A percentile compares a stretch with the other conserved stretches of the same genome.
phyloP scores from a whole-genome alignment of 1,140 invertebrate species.

The Drosophila nigrodunni region DNA sequence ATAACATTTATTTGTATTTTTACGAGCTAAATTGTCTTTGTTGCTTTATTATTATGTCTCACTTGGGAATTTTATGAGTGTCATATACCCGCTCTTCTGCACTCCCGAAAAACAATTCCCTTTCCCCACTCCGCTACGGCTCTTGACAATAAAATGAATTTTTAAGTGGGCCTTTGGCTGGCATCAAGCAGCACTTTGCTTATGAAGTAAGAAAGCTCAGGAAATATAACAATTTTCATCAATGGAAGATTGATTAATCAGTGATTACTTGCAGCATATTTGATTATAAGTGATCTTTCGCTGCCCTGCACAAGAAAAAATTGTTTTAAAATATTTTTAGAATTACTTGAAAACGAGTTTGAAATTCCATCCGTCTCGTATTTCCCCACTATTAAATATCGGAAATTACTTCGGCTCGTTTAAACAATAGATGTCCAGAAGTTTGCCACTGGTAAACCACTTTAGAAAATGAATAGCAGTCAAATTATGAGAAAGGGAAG shows the following conservation, averaged over 20 bases:
- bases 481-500: background rate
- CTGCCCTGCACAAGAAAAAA: background rate
- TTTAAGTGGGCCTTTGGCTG: conserved; percentile 20
- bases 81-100: background rate
- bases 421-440: conserved; percentile 61
- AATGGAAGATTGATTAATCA: conserved; percentile 13
- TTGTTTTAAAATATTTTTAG: background rate
- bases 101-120: too few species aligned
- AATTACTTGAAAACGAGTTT: background rate
- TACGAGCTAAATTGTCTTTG: conserved; percentile 79
- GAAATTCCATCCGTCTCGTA: background rate
- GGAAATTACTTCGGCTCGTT: conserved; percentile 28
- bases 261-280: too few species aligned
- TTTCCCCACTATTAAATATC: conserved; percentile 9
- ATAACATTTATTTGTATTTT: conserved; percentile 82
- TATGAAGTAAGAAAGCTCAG: conserved; percentile 22
- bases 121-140: too few species aligned
- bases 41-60: conserved; percentile 82
- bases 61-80: conserved; percentile 70
- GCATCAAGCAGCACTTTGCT: conserved; percentile 2
- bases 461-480: conserved; percentile 67
- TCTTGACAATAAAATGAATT: conserved; percentile 30
- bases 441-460: conserved; percentile 38
- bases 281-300: too few species aligned
- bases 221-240: conserved; percentile 27